Evolutionary conservation across 1,140 invertebrate species (phyloP).

Genomic region (Ditylenchus dipsaci): DNA sequence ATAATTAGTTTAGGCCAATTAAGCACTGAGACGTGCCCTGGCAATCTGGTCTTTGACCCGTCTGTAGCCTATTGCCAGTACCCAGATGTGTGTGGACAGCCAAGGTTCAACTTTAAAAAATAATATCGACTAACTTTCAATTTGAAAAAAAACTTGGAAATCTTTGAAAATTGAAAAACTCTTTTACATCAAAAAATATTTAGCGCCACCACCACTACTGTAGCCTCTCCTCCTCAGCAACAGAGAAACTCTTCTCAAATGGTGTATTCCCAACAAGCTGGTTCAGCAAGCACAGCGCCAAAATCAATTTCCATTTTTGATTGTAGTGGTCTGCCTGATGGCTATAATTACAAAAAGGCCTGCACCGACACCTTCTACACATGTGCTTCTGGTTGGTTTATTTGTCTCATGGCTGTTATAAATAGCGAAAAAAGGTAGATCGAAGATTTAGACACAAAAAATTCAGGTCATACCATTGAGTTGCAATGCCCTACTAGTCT

Average conservation of each 20-base stretch:
- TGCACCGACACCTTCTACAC: conserved; percentile 17
- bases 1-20: conserved; percentile 1
- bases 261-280: not conserved
- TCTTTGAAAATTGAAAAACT: too few relatives aligned
- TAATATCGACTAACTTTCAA: too few relatives aligned
- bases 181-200: too few relatives aligned
- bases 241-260: not conserved
- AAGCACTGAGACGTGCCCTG: not conserved
- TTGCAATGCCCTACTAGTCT: conserved; percentile 17
- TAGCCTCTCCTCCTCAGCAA: not conserved
- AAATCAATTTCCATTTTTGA: not conserved
- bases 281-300: not conserved
- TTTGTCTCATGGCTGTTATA: too few relatives aligned
- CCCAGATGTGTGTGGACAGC: conserved; percentile 3
- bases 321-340: conserved; percentile 1
- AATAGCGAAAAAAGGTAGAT: too few relatives aligned
- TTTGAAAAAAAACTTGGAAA: too few relatives aligned
- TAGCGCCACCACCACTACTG: not conserved
- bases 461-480: conserved; percentile 13
- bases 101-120: too few relatives aligned
- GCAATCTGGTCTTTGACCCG: conserved; percentile 1
- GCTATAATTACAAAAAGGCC: conserved; percentile 13
- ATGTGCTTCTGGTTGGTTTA: not conserved
- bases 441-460: not conserved
- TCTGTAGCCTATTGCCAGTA: conserved; percentile 4